These are phyloP conservation scores for Lutraria rhynchaena DNA, from an alignment of 1,140 invertebrate genomes.

Conservation along the genomic window DNA sequence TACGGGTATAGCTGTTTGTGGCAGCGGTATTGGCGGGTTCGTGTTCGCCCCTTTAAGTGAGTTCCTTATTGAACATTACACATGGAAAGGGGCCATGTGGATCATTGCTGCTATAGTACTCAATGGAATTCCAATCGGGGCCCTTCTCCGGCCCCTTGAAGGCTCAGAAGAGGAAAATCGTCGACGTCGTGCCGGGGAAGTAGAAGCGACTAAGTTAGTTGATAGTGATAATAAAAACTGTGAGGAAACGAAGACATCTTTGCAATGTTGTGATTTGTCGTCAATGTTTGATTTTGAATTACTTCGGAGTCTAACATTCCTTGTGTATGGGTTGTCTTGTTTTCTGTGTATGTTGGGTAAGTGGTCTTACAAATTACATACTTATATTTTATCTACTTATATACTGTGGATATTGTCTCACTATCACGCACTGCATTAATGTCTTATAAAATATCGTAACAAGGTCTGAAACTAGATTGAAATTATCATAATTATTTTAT, in stretches of 20 bases:
- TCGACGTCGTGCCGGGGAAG: not conserved
- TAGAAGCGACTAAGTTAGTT: not conserved
- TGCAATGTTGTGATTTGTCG: conserved; percentile 34
- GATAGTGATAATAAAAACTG: not conserved
- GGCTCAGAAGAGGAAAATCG: conserved; percentile 30
- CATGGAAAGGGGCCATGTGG: conserved; percentile 87
- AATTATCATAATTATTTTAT: too few relatives aligned
- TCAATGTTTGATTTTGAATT: conserved; percentile 84
- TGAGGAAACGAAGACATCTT: not conserved
- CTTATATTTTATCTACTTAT: not conserved
- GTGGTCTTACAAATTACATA: not conserved
- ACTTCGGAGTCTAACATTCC: conserved; percentile 92
- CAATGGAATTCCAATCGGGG: conserved; percentile 89
- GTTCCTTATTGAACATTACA: conserved; percentile 85
- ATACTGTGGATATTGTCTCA: too few relatives aligned
- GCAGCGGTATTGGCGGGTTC: conserved; percentile 94
- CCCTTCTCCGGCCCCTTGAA: conserved; percentile 89
- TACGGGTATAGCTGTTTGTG: conserved; percentile 99
- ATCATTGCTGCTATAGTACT: conserved; percentile 91
- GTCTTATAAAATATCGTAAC: too few relatives aligned
- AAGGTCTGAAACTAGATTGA: too few relatives aligned
- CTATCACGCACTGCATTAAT: too few relatives aligned
- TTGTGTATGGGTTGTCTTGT: conserved; percentile 94
- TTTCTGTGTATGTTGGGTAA: conserved; percentile 95
- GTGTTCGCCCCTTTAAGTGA: conserved; percentile 87